Base-by-base conservation (phyloP, 2,113 vertebrate genomes). In the Corvus moneduloides region DNA sequence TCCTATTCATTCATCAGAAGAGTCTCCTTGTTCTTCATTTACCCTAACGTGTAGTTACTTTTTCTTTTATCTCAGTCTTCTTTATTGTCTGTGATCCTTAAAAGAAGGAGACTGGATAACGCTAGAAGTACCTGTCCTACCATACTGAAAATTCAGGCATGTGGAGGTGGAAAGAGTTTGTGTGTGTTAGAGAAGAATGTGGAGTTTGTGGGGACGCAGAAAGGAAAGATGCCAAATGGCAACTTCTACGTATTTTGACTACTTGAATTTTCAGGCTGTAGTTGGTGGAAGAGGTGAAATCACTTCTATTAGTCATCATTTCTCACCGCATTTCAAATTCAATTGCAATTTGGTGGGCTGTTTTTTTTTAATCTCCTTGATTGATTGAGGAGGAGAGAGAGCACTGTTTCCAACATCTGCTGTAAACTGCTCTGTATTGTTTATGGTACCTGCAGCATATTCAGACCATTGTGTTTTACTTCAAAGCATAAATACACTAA, bases 401-500 rank as follows among this genome's bases (percentile, higher is more conserved):
- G 41, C 51, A 39, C 56, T 32, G 51, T 93, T 94, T 82, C 71
- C 55, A 95, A 15, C 43, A 79, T 37, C 63, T 87, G 37, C 90
- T 69, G 11, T 61, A 18, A 88, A 93, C 33, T 37, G 73, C 75
- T 92, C 89, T 63, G 33, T 48, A 46, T 81, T 96, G 93, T 96
- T 96, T 93, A 89, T 94, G 86, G 92, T 87, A 94, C 91, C 89
- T 95, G 91, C 69, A 85, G 66, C 94, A 91, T 93, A 96, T 93
- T 89, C 90, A 87, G 92, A 56, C 89, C 89, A 96, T 94, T 94
- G 95, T 97, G 85, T 85, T 97, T 84, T 83, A 93, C 95, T 92
- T 96, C 89, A 96, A 94, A 96, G 96, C 92, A 94, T 94, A 94
- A 96, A 96, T 87, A 88, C 55, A 74, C 89, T 96, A 97, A 97